These are phyloP conservation scores for Ptychobarbus kaznakovi DNA, from an alignment of 2,797 vertebrate species.

Conservation along the genomic window DNA sequence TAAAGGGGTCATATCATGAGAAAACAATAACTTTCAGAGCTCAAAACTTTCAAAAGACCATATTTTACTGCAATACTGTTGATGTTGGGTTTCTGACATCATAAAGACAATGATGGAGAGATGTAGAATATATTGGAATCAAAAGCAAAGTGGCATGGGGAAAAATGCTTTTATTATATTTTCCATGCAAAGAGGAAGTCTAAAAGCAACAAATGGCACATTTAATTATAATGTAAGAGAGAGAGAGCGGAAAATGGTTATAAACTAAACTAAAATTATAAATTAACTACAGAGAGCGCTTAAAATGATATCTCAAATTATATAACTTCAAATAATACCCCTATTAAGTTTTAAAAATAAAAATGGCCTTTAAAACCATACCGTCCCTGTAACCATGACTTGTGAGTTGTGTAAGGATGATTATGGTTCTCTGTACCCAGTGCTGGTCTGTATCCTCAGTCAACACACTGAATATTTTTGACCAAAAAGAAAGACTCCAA, in stretches of 20 bases:
- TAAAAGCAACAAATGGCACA: neutral
- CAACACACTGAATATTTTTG: constrained; percentile 52
- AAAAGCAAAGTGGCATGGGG: neutral
- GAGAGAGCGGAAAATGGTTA: neutral
- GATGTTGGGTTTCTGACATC: neutral
- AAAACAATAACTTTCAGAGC: neutral
- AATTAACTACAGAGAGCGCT: constrained; percentile 14
- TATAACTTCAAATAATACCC: constrained; percentile 16
- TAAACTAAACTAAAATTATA: constrained; percentile 13
- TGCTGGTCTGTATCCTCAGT: constrained; percentile 50
- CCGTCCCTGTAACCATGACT: constrained; percentile 27
- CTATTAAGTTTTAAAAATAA: constrained; percentile 32
- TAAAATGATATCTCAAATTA: neutral
- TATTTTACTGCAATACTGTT: neutral
- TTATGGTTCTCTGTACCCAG: constrained; percentile 31
- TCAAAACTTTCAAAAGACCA: neutral
- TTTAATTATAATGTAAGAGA: neutral
- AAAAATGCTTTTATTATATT: neutral
- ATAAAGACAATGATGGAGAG: neutral
- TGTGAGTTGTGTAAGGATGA: constrained; percentile 48
- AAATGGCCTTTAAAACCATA: constrained; percentile 19
- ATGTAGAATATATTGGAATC: neutral
- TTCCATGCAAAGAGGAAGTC: neutral
- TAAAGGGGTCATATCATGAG: constrained; percentile 1
- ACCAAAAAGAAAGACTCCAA: constrained; percentile 54